Evolutionary conservation across 2,888 invertebrate genomes (phyloP).

Genomic region (Eristalinus aeneus): DNA sequence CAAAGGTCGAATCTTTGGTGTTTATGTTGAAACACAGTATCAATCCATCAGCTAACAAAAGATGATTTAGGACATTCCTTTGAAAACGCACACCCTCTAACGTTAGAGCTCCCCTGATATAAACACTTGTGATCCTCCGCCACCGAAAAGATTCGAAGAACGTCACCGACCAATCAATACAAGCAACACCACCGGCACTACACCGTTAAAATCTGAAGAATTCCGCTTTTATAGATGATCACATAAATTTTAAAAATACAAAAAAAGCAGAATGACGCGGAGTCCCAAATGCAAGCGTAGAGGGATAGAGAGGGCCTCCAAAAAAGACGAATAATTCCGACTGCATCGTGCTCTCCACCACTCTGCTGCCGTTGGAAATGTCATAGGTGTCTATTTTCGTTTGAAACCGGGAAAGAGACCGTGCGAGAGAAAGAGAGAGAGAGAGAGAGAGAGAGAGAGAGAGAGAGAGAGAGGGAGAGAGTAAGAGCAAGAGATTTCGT

Average conservation of each 20-base stretch:
- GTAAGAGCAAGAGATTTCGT: not conserved
- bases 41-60: conserved; percentile 39
- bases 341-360: not conserved
- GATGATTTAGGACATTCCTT: conserved; percentile 51
- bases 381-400: conserved; percentile 60
- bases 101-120: not conserved
- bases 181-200: not conserved
- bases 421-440: not conserved
- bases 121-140: not conserved
- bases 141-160: conserved; percentile 20
- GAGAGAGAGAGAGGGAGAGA: not conserved
- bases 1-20: conserved; percentile 15
- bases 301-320: not conserved
- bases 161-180: conserved; percentile 27
- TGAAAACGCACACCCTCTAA: conserved; percentile 4
- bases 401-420: conserved; percentile 1
- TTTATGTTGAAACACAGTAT: conserved; percentile 38
- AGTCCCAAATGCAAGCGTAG: not conserved
- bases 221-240: conserved; percentile 39
- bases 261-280: not conserved
- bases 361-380: conserved; percentile 43
- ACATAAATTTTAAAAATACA: conserved; percentile 44
- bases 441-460: not conserved
- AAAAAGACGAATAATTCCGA: conserved; percentile 37
- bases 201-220: conserved; percentile 21